Evolutionary conservation across 2,888 invertebrate species (phyloP).

Genomic region (Cheilosia impressa): DNA sequence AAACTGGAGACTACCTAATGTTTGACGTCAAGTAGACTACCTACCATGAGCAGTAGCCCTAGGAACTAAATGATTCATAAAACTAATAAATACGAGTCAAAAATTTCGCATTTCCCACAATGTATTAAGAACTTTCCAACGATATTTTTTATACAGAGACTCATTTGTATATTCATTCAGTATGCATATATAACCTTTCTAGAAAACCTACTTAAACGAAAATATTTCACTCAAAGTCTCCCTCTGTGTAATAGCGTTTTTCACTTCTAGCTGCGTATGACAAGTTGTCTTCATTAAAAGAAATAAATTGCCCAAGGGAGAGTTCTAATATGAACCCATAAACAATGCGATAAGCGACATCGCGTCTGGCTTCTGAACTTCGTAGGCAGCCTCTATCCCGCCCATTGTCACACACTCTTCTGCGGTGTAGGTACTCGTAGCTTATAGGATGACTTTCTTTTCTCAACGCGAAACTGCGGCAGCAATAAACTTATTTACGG

Average conservation of each 20-base stretch:
- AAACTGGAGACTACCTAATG: too few relatives aligned
- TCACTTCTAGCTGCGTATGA: conserved; percentile 66
- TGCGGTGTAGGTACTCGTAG: neutral
- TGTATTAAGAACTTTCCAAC: neutral
- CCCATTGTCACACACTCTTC: conserved; percentile 23
- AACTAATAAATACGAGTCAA: too few relatives aligned
- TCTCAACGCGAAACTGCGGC: conserved; percentile 34
- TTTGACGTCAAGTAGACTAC: too few relatives aligned
- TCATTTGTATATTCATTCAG: conserved; percentile 2
- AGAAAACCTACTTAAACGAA: conserved; percentile 45
- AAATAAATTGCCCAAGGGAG: conserved; percentile 75
- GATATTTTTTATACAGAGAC: conserved; percentile 4
- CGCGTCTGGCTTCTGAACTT: conserved; percentile 70
- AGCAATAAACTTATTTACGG: conserved; percentile 66
- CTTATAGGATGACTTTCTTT: conserved; percentile 43
- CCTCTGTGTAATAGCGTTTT: conserved; percentile 55
- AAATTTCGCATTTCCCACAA: too few relatives aligned
- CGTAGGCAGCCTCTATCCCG: conserved; percentile 55
- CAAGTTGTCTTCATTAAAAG: conserved; percentile 75
- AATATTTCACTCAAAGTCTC: conserved; percentile 61
- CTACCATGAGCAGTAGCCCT: too few relatives aligned
- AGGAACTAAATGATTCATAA: too few relatives aligned
- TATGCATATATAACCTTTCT: neutral
- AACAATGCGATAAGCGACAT: conserved; percentile 72
- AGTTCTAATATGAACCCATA: conserved; percentile 73